These are phyloP conservation scores for Arenicola marina DNA, from an alignment of 2,888 invertebrate genomes.

Conservation along the genomic window DNA sequence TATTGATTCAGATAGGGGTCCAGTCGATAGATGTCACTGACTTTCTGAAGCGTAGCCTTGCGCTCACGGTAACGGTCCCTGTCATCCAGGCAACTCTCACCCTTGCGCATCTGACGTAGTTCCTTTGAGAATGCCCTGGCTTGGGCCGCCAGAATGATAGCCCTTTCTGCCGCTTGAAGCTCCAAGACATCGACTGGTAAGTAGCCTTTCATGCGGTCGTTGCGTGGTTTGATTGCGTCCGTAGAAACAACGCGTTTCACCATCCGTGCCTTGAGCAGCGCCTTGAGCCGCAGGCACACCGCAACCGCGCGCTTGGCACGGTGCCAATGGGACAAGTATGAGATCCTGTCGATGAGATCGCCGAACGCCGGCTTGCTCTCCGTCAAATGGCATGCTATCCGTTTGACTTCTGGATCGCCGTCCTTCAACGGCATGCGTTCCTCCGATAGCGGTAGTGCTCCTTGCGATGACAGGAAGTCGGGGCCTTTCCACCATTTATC, in stretches of 20 bases:
- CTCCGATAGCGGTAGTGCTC: too few species aligned
- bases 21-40: neutral
- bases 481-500: too few species aligned
- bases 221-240: neutral
- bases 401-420: too few species aligned
- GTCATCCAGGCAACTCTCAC: too few species aligned
- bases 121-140: neutral
- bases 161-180: neutral
- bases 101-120: neutral
- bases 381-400: too few species aligned
- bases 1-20: neutral
- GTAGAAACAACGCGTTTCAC: neutral
- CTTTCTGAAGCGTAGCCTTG: too few species aligned
- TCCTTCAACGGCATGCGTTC: too few species aligned
- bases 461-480: too few species aligned
- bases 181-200: neutral
- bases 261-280: neutral
- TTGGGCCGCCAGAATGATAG: neutral
- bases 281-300: neutral
- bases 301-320: conserved; percentile 8
- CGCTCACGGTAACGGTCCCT: too few species aligned
- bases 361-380: too few species aligned
- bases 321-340: neutral
- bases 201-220: neutral
- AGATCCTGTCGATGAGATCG: too few species aligned